Evolutionary conservation across 2,888 invertebrate genomes (phyloP), one percentile per base, ranked within the genome.

Genomic region (Apamea anceps): DNA sequence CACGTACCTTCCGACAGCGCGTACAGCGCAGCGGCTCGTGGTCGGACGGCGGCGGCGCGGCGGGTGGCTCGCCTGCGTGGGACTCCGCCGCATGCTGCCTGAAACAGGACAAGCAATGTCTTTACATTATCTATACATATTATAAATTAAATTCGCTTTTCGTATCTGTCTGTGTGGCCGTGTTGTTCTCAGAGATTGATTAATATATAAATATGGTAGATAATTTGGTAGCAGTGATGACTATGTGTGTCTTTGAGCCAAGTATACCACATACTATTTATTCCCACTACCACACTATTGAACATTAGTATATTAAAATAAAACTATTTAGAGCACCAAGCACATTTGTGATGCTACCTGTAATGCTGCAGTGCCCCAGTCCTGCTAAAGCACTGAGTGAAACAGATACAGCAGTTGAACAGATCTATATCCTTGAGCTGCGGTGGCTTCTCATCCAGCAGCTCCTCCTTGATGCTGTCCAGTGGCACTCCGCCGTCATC

Each of bases 341-440:
- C 8, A 13, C 2, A 7, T 77, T 21, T 28, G 28, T 37, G 32
- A 2, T 32, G n/a, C 82, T 89, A 97, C 97, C 94, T 96, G 87
- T 97, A 97, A 90, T 97, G 97, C 63, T 93, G 90, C 42, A 97
- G 80, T 90, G 96, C 94, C 15, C 94, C 94, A 3, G 70, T 88
- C 66, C 92, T 91, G 2, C 88, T 92, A 72, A 83, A 92, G 77
- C 92, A 95, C 85, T 94, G 94, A 28, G 88, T 85, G 75, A 96
- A 93, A 85, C 97, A 97, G 37, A 96, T 94, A 77, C 97, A 97
- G 85, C 97, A 97, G 80, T 94, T 90, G 81, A 91, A 94, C 21
- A 87, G 37, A 6, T 93, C 93, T 1, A 87, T 54, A 6, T 92
- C 93, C 6, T 85, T 87, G 0, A 88, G 85, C 75, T 88, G 42